Percentiles rank a stretch among this genome's conserved stretches.
Evolutionary conservation across 2,888 invertebrate species (phyloP).

Genomic region (Apamea epomidion): DNA sequence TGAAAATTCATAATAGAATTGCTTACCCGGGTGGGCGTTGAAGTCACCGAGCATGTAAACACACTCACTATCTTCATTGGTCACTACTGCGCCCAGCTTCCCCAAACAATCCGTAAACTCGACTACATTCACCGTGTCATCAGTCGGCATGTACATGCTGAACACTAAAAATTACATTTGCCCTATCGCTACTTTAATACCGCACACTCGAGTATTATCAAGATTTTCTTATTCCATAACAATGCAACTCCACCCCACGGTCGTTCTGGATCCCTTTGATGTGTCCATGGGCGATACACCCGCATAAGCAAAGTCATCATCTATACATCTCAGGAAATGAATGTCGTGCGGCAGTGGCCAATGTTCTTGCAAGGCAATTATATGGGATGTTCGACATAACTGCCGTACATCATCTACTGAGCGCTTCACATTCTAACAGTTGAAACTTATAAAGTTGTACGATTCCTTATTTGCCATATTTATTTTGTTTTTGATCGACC

Average conservation of each 20-base stretch:
- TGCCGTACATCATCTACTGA: conserved; percentile 3
- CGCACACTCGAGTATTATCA: conserved; percentile 6
- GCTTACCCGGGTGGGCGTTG: too few relatives aligned
- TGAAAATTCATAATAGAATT: too few relatives aligned
- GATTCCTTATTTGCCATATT: not conserved
- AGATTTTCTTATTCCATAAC: conserved; percentile 14
- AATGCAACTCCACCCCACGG: conserved; percentile 5
- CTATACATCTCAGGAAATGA: conserved; percentile 5
- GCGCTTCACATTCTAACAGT: conserved; percentile 5
- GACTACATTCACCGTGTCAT: too few relatives aligned
- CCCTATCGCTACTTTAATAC: too few relatives aligned
- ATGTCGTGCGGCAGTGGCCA: conserved; percentile 9
- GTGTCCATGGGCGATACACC: conserved; percentile 4
- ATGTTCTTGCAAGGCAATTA: conserved; percentile 13
- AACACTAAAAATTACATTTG: too few relatives aligned
- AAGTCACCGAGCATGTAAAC: too few relatives aligned
- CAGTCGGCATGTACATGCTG: too few relatives aligned
- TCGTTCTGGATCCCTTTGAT: not conserved
- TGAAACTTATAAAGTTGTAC: conserved; percentile 2
- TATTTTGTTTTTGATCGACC: not conserved
- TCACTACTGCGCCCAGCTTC: too few relatives aligned
- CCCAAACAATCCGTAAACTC: too few relatives aligned
- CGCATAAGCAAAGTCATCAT: not conserved
- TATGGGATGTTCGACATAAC: conserved; percentile 6
- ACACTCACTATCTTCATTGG: too few relatives aligned